Base-by-base conservation (phyloP, 2,113 vertebrate genomes). In the Callospermophilus lateralis region DNA sequence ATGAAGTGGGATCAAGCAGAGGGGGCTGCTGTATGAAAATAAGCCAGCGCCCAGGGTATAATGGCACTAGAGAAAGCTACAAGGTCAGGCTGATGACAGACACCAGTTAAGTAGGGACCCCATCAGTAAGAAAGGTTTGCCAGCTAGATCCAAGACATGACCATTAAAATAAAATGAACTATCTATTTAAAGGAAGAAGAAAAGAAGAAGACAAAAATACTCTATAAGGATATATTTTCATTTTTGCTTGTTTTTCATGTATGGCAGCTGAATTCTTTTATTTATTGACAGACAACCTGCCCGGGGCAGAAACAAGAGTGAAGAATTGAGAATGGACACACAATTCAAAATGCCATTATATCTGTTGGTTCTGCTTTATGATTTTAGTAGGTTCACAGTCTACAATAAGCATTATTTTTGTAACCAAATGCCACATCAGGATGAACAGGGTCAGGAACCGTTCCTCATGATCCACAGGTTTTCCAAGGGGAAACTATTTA, bases 1-100 rank as follows among this genome's bases (percentile, higher is more conserved):
- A 99, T 99, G 99, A 99, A 99, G 99, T 99, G 97, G 99, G 99
- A 99, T 99, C 99, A 99, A 99, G 99, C 98, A 98, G 98, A 98
- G 97, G 98, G 98, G 98, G 98, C 99, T 99, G 98, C 98, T 98
- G 98, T 99, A 99, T 99, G 98, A 99, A 99, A 99, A 99, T 99
- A 99, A 99, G 99, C 99, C 98, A 98, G 98, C 98, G 97, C 98
- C 98, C 98, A 99, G 99, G 98, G 97, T 98, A 99, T 99, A 99
- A 99, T 99, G 99, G 99, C 99, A 98, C 98, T 98, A 98, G 98
- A 99, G 99, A 99, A 99, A 99, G 99, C 99, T 99, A 86, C 98
- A 99, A 99, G 99, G 98, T 99, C 98, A 99, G 98, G 95, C 98
- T 98, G 98, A 99, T 99, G 99, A 99, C 99, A 99, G 98, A 98